Evolutionary conservation across 2,113 vertebrate genomes (phyloP), one percentile per base, ranked within the genome.

Genomic region (Trogon surrucura): DNA sequence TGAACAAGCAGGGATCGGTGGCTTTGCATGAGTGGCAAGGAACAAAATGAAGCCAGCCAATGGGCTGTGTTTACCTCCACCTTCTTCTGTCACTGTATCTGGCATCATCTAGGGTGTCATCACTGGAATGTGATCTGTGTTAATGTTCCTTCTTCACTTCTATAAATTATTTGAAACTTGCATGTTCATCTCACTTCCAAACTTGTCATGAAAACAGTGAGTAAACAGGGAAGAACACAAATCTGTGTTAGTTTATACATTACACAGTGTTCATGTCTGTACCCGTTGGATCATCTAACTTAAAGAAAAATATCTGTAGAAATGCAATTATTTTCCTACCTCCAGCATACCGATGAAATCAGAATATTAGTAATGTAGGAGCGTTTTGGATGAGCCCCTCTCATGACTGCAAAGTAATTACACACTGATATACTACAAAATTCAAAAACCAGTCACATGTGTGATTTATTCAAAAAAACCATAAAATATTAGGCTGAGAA

Each of bases 61-160:
- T 0, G 3, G n/a, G 11, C 15, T 67, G 12, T 30, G 25, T 79
- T 82, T 64, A 29, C 15, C 44, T 80, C 19, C 32, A 78, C 22
- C 29, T 71, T 81, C 44, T 84, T 17, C 65, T 38, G 30, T 47
- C 51, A 22, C 22, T 77, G 10, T 20, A 36, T 67, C 47, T 91
- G 44, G 38, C 51, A 92, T 38, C 53, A n/a, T 22, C 26, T 9
- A 72, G 47, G 11, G 56, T 66, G 30, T 47, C 36, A 62, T 73
- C 32, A 44, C 6, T 62, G 45, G 62, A 70, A 85, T 0, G 0
- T 6, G 26, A 57, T 58, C 26, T 45, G 3, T 57, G 34, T 53
- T 41, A 91, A 72, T 18, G 25, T 44, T 86, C 20, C n/a, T 54
- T 80, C 50, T 47, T 85, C 70, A 32, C 20, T 71, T 81, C 17